Evolutionary conservation across 1,140 invertebrate species (phyloP), one percentile per base, ranked within the genome.

Genomic region (Caenorhabditis remanei): DNA sequence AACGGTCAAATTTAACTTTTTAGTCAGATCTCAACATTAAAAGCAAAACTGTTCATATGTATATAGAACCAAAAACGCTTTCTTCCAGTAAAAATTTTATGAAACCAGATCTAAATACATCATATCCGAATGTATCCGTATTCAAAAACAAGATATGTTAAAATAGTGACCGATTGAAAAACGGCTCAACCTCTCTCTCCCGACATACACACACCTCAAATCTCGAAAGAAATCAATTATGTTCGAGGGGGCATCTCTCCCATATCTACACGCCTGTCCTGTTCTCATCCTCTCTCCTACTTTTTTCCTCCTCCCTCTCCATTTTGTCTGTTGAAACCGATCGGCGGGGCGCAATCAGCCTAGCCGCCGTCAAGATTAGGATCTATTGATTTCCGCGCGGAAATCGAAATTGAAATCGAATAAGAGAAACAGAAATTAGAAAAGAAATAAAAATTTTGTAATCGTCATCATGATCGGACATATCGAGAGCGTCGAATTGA

Each of bases 371-470:
- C 71, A 6, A 79, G 71, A 79, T 79, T 79, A 79, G n/a, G 71
- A 79, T 79, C 71, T 79, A 79, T 79, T n/a, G 71, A 79, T 79
- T 79, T 79, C 71, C 46, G 71, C 71, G 71, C 71, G 71, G 46
- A 50, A 71, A 79, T 79, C 4, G 32, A 32, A 32, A 32, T 32
- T 32, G 32, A 32, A 32, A 32, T 32, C 32, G 11, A 50, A 14
- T 14, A 53, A 53, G 50, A 53, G 50, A 53, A 53, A 53, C 16
- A 32, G 46, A 50, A 50, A 79, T 71, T 71, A 46, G 19, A 41
- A 79, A 19, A 11, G 71, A 24, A 50, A 79, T 50, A 21, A 50
- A 79, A 71, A 19, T 53, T 53, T 32, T 1, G 32, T 32, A 32
- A 32, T 32, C 32, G 32, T 65, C 16, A 11, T 32, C 4, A 8